These are phyloP conservation scores for Panorpa germanica DNA, from an alignment of 2,888 invertebrate species.

Conservation along the genomic window DNA sequence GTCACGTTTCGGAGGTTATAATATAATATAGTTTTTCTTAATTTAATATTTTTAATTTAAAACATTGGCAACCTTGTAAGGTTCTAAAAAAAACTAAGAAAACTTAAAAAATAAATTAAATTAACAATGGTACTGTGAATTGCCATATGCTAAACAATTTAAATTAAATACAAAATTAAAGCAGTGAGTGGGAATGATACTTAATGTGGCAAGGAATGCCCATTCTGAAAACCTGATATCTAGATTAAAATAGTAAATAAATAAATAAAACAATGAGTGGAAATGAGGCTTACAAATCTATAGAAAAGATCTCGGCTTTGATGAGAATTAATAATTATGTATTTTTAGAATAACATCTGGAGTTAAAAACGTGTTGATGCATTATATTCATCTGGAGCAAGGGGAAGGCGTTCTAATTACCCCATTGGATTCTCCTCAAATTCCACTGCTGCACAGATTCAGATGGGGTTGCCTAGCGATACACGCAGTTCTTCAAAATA, in stretches of 20 bases:
- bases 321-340: constrained; percentile 9
- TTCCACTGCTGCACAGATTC: constrained; percentile 49
- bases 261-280: too few species aligned
- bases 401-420: constrained; percentile 52
- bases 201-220: too few species aligned
- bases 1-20: too few species aligned
- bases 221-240: too few species aligned
- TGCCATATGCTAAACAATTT: too few species aligned
- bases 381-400: constrained; percentile 54
- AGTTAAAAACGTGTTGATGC: constrained; percentile 50
- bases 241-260: too few species aligned
- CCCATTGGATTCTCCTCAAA: constrained; percentile 26
- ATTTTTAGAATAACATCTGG: constrained; percentile 41
- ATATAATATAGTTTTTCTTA: constrained; percentile 6
- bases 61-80: background rate
- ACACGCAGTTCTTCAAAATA: constrained; percentile 51
- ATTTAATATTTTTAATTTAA: constrained; percentile 5
- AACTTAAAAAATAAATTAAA: too few species aligned
- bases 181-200: too few species aligned
- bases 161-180: too few species aligned
- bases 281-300: too few species aligned
- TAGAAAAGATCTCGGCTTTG: background rate
- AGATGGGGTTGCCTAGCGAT: constrained; percentile 49
- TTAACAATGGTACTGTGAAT: too few species aligned
- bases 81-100: too few species aligned